These are phyloP conservation scores for Salminus brasiliensis DNA, from an alignment of 2,113 vertebrate genomes.

Conservation along the genomic window DNA sequence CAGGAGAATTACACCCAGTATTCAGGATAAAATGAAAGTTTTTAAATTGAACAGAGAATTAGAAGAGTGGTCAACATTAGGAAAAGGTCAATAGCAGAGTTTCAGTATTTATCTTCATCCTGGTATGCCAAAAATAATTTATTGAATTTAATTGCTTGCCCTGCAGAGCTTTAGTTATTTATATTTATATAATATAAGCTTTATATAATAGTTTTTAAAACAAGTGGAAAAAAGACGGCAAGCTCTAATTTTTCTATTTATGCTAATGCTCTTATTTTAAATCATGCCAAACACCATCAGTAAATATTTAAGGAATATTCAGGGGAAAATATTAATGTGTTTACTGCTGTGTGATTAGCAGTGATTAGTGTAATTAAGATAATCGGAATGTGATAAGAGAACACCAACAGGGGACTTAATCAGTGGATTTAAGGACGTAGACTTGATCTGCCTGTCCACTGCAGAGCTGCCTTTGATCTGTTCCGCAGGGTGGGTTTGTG, in stretches of 20 bases:
- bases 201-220: too few species aligned
- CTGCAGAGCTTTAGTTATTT: too few species aligned
- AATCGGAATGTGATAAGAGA: conserved; percentile 2
- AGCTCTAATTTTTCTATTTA: neutral
- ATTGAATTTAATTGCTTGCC: too few species aligned
- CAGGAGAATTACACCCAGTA: too few species aligned
- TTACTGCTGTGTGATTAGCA: conserved; percentile 1
- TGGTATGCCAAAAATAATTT: too few species aligned
- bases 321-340: conserved; percentile 12
- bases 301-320: neutral
- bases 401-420: neutral
- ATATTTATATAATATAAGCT: too few species aligned
- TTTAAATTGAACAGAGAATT: too few species aligned
- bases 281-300: neutral
- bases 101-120: too few species aligned
- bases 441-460: neutral
- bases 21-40: too few species aligned
- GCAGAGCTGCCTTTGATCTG: neutral
- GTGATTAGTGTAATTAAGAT: conserved; percentile 21
- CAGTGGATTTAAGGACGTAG: neutral
- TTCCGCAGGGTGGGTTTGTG: neutral
- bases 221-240: neutral
- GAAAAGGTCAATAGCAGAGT: too few species aligned
- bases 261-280: neutral
- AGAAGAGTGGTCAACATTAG: too few species aligned